These are phyloP conservation scores for Accipiter virgatus DNA, from an alignment of 2,113 vertebrate species.

Conservation along the genomic window DNA sequence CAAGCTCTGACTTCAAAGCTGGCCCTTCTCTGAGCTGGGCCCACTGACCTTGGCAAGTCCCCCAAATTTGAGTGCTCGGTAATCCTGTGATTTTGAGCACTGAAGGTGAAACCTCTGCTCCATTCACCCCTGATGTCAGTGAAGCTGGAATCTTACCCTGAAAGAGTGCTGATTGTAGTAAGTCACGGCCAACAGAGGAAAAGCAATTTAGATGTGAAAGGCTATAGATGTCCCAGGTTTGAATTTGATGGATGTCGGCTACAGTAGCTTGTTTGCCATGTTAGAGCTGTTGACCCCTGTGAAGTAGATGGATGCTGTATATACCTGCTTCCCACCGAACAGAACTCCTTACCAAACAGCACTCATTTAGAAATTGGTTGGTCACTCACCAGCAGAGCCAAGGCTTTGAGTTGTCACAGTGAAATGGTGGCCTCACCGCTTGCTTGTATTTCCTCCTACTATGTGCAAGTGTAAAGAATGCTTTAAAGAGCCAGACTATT, in stretches of 20 bases:
- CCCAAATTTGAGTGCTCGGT: not conserved
- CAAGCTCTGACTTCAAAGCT: not conserved
- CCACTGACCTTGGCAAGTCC: not conserved
- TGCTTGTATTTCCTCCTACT: not conserved
- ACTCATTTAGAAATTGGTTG: not conserved
- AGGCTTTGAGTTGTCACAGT: not conserved
- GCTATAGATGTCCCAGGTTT: not conserved
- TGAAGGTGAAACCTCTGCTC: not conserved
- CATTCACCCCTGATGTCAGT: not conserved
- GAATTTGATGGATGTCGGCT: not conserved
- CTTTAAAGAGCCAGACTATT: not conserved
- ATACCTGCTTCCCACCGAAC: not conserved
- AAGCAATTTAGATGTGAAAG: not conserved
- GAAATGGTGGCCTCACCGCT: not conserved
- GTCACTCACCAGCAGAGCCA: not conserved
- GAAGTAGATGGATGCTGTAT: not conserved
- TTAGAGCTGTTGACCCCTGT: not conserved
- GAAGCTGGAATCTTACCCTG: not conserved
- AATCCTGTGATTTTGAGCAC: not conserved
- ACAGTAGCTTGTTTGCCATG: not conserved
- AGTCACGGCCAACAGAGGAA: not conserved
- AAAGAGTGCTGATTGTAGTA: not conserved
- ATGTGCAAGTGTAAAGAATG: not conserved
- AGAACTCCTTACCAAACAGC: not conserved
- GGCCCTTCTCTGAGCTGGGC: not conserved